These are phyloP conservation scores for Ondatra zibethicus DNA, from an alignment of 2,113 vertebrate species.

Conservation along the genomic window DNA sequence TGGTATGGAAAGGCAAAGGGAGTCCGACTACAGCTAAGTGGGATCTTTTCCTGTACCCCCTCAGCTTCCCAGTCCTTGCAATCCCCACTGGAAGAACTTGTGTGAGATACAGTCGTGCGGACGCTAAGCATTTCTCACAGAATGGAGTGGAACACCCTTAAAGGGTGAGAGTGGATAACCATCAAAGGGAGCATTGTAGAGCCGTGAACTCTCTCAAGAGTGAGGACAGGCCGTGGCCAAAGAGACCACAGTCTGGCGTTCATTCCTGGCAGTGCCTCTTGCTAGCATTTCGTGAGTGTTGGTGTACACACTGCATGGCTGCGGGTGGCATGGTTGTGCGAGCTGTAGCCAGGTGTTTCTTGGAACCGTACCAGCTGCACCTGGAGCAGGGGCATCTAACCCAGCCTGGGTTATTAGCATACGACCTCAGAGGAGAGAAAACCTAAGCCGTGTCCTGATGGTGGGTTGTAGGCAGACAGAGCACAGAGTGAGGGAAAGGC, in stretches of 20 bases:
- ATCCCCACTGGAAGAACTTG: no score
- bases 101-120: not conserved
- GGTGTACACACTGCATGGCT: not conserved
- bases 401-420: not conserved
- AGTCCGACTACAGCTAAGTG: no score
- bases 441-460: not conserved
- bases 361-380: no score
- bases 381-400: not conserved
- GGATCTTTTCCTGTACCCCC: not conserved
- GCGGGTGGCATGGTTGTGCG: not conserved
- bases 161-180: not conserved
- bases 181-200: not conserved
- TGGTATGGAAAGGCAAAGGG: not conserved
- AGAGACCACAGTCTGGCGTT: not conserved
- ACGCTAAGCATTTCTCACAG: not conserved
- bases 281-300: not conserved
- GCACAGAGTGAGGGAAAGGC: not conserved
- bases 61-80: not conserved
- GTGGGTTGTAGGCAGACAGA: not conserved
- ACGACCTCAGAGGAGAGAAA: not conserved
- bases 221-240: not conserved
- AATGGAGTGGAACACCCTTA: not conserved
- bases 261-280: not conserved
- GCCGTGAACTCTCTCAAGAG: not conserved
- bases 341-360: not conserved